phyloP scores from a whole-genome alignment of 2,888 invertebrate species.

The Drosophila tripunctata region DNA sequence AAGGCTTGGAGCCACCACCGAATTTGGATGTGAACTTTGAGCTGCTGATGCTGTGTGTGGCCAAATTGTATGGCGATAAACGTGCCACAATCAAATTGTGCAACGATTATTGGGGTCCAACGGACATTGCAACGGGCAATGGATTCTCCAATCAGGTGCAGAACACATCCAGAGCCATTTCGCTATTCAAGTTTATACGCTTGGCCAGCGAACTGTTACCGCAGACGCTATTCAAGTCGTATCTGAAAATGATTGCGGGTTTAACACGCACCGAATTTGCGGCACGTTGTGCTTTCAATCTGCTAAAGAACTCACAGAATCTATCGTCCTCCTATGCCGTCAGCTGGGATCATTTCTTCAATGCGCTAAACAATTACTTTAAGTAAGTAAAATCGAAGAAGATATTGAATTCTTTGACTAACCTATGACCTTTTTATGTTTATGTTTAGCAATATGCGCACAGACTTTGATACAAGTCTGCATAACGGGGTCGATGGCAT shows the following conservation, averaged over 20 bases:
- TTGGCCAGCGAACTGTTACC: slow-evolving; percentile 94
- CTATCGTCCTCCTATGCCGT: slow-evolving; percentile 86
- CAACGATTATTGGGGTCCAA: slow-evolving; percentile 91
- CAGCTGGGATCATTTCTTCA: slow-evolving; percentile 94
- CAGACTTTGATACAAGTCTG: slow-evolving; percentile 84
- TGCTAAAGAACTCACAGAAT: slow-evolving; percentile 88
- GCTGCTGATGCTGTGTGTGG: slow-evolving; percentile 91
- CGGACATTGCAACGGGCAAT: slow-evolving; percentile 55
- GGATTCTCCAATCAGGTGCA: slow-evolving; percentile 4
- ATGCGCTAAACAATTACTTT: slow-evolving; percentile 90
- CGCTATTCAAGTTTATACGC: slow-evolving; percentile 95
- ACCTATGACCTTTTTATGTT: too few species aligned
- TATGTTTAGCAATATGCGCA: slow-evolving; percentile 86
- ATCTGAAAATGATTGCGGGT: slow-evolving; percentile 93
- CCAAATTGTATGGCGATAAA: slow-evolving; percentile 91
- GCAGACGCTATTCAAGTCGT: slow-evolving; percentile 92
- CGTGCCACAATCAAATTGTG: slow-evolving; percentile 88
- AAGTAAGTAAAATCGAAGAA: slow-evolving; percentile 84
- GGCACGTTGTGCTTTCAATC: slow-evolving; percentile 91
- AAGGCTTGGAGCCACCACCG: slow-evolving; percentile 90
- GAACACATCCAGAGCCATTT: slow-evolving; percentile 88
- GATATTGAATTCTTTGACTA: not conserved
- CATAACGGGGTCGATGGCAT: slow-evolving; percentile 86
- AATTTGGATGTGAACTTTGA: slow-evolving; percentile 92
- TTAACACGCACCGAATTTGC: slow-evolving; percentile 91